Evolutionary conservation across 2,888 invertebrate species (phyloP).

Genomic region (Microplitis deprimator): DNA sequence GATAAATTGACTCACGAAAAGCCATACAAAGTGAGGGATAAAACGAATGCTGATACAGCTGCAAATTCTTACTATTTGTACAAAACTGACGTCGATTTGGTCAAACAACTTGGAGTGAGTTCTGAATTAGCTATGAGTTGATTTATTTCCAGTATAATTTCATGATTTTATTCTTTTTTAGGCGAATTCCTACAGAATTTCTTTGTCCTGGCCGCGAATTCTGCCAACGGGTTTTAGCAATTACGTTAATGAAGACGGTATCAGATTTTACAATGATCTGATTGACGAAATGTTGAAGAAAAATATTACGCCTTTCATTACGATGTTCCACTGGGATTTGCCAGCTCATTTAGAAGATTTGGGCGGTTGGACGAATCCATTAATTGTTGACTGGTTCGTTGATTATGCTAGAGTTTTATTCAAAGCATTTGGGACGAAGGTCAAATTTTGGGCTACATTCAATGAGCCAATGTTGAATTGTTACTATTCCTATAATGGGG

Average conservation of each 20-base stretch:
- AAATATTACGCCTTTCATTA: constrained; percentile 76
- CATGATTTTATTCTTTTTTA: background rate
- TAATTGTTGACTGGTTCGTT: constrained; percentile 77
- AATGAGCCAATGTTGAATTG: constrained; percentile 80
- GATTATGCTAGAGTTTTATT: constrained; percentile 78
- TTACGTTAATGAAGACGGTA: constrained; percentile 79
- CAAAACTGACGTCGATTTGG: constrained; percentile 69
- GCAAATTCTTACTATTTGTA: constrained; percentile 81
- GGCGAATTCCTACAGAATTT: constrained; percentile 18
- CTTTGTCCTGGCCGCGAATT: constrained; percentile 73
- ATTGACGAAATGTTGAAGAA: constrained; percentile 79
- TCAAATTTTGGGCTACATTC: constrained; percentile 81
- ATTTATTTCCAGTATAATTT: background rate
- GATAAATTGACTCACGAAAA: constrained; percentile 76
- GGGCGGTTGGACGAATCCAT: constrained; percentile 80
- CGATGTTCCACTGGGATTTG: constrained; percentile 73
- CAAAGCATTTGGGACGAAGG: constrained; percentile 73
- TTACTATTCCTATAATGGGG: constrained; percentile 67
- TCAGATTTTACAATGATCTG: constrained; percentile 83
- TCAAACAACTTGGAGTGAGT: constrained; percentile 49
- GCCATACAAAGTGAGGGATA: constrained; percentile 74
- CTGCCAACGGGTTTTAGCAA: constrained; percentile 67
- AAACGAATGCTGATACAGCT: constrained; percentile 77
- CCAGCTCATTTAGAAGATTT: constrained; percentile 78
- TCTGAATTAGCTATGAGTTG: background rate